Percentiles rank a stretch among this genome's conserved stretches.
These are phyloP conservation scores for Glomeris maerens DNA, from an alignment of 1,140 invertebrate species.

Conservation along the genomic window DNA sequence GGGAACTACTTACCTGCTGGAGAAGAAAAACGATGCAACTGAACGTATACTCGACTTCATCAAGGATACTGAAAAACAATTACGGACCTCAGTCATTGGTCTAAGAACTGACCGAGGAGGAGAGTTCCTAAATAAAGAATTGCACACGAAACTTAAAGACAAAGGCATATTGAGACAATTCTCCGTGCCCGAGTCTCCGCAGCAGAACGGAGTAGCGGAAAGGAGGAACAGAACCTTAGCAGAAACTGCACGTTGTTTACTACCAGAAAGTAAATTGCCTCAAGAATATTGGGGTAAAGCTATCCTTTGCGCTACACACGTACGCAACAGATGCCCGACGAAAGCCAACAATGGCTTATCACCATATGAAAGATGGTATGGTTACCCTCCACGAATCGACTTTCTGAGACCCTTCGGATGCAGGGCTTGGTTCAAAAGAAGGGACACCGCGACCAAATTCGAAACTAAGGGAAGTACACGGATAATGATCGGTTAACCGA, in stretches of 20 bases:
- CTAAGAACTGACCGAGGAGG: not conserved
- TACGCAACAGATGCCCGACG: conserved; percentile 12
- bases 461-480: no score
- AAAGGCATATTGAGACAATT: conserved; percentile 21
- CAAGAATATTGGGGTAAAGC: conserved; percentile 17
- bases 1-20: conserved; percentile 30
- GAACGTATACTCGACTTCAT: conserved; percentile 25
- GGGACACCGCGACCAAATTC: no score
- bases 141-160: conserved; percentile 6
- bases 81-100: conserved; percentile 3
- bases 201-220: conserved; percentile 36
- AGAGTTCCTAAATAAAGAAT: conserved; percentile 10
- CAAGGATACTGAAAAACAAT: conserved; percentile 18
- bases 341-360: no score
- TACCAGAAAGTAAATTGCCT: conserved; percentile 13
- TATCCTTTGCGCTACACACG: conserved; percentile 15
- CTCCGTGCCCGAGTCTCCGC: conserved; percentile 28
- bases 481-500: no score
- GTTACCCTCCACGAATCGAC: no score
- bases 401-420: no score
- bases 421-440: no score
- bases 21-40: conserved; percentile 28
- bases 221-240: conserved; percentile 26
- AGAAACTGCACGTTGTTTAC: conserved; percentile 27
- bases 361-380: not conserved